Evolutionary conservation across 2,113 vertebrate genomes (phyloP).

Genomic region (Entomyzon cyanotis): DNA sequence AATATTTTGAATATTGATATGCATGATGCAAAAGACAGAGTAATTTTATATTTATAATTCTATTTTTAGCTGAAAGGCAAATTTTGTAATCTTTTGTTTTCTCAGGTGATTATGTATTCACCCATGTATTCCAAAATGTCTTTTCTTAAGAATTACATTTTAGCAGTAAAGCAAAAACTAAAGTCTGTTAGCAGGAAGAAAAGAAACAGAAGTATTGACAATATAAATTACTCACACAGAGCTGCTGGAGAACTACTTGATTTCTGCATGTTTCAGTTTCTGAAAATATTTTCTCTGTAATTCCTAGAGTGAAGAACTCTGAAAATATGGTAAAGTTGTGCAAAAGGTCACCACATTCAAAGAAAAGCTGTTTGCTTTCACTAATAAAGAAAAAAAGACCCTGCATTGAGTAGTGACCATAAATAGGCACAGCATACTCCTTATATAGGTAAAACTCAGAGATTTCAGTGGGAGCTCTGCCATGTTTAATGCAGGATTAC

Average conservation of each 20-base stretch:
- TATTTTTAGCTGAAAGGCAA: background rate
- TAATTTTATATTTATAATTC: background rate
- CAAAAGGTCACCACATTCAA: background rate
- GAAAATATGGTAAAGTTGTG: background rate
- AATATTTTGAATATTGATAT: background rate
- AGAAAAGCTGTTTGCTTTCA: background rate
- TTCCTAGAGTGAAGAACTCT: background rate
- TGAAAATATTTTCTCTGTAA: background rate
- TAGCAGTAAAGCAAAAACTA: background rate
- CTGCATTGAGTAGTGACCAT: background rate
- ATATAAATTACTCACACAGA: background rate
- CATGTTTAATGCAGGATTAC: background rate
- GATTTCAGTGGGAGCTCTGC: background rate
- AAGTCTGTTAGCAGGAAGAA: background rate
- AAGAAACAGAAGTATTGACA: background rate
- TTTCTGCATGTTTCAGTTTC: background rate
- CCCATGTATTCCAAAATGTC: background rate
- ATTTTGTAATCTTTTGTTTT: background rate
- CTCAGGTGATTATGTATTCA: background rate
- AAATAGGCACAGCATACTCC: background rate
- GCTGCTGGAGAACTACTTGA: background rate
- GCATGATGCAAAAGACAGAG: background rate
- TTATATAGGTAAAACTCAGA: background rate
- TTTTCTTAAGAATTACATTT: background rate
- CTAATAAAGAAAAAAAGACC: background rate